Evolutionary conservation across 1,140 invertebrate species (phyloP), one percentile per base, ranked within the genome.

Genomic region (Caerostris darwini): DNA sequence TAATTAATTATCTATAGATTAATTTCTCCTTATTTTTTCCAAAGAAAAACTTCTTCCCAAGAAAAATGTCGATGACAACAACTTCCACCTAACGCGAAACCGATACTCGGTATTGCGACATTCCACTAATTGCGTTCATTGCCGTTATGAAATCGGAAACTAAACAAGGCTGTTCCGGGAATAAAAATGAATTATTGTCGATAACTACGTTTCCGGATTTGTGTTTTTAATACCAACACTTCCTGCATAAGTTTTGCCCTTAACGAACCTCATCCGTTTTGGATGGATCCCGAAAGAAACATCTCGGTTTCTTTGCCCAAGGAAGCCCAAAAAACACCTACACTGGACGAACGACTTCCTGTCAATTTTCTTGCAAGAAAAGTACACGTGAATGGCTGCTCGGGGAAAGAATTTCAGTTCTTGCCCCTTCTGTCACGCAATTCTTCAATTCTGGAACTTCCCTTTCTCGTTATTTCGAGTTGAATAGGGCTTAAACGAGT

Each of bases 161-260:
- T 87, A 86, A 86, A 86, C 61, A 86, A 93, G 12, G 34, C 17
- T 93, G 57, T 93, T 93, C 91, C 91, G 91, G 91, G 83, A 86
- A 93, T 93, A 57, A 87, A 86, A 93, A 87, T 56, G 77, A 61
- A 91, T 57, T 67, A 87, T 17, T 50, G 82, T 50, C n/a, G 83
- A 86, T 86, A 87, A 93, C 50, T 93, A 10, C 53, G n/a, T 71
- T 93, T 93, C 91, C 91, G 91, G 57, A 64, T 59, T 57, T 67
- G 59, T 59, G 77, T 71, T 93, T 93, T 87, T 93, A 93, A 93
- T 93, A 34, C 91, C 71, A 87, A 87, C n/a, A 82, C 64, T 93
- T 93, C 91, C 91, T 67, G 91, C 77, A 64, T n/a, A 64, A 86
- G 34, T 93, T 34, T 34, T 7, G 69, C 91, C 91, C 83, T 71